phyloP scores from a whole-genome alignment of 1,140 invertebrate species.

The Mylabris phalerata region DNA sequence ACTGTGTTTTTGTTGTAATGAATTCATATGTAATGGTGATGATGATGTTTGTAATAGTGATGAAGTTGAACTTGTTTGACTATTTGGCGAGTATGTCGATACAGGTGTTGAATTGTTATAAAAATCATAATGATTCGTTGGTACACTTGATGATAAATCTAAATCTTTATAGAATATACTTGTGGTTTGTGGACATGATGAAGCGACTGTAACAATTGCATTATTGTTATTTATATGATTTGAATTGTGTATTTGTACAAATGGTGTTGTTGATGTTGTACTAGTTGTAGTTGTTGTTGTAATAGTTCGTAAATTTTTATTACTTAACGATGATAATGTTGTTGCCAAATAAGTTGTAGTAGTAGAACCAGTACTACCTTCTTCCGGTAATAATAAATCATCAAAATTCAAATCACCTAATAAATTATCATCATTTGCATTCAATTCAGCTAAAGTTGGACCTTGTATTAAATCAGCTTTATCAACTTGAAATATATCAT shows the following conservation, averaged over 20 bases:
- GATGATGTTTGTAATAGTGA: conserved; percentile 49
- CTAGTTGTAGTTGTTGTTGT: conserved; percentile 17
- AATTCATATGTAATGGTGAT: conserved; percentile 22
- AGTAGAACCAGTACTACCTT: conserved; percentile 28
- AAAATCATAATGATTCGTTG: conserved; percentile 42
- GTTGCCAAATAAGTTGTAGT: background rate
- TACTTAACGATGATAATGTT: background rate
- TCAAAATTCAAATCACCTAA: conserved; percentile 79
- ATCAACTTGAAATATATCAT: conserved; percentile 85
- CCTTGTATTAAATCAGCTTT: conserved; percentile 75
- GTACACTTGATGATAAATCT: conserved; percentile 29
- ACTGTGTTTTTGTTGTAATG: conserved; percentile 46
- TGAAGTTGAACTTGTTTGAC: conserved; percentile 49
- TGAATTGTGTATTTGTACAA: conserved; percentile 1
- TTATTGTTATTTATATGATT: conserved; percentile 25
- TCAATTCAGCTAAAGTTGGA: conserved; percentile 80
- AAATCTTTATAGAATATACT: conserved; percentile 37
- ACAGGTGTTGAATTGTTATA: conserved; percentile 42
- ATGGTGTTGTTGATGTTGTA: conserved; percentile 11
- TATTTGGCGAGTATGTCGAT: conserved; percentile 50
- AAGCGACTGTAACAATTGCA: conserved; percentile 16
- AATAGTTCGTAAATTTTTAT: conserved; percentile 11
- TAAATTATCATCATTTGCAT: conserved; percentile 75
- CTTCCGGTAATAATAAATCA: conserved; percentile 69
- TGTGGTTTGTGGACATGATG: conserved; percentile 37